Conservation (phyloP, 2,888 invertebrate genomes). For the Torymus tubicola region DNA sequence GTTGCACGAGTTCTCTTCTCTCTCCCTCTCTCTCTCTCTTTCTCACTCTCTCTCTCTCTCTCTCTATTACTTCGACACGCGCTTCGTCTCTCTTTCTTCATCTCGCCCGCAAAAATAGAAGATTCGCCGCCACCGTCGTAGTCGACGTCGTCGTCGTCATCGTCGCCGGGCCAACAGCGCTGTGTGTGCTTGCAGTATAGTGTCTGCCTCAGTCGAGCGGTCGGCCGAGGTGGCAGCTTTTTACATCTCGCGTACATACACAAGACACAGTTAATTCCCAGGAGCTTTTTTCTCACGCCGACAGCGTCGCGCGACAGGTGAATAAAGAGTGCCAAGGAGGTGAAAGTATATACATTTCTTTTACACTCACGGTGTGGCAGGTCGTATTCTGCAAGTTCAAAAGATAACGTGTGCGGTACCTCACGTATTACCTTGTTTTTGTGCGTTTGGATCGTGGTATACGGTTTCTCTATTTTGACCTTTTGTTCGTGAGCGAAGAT, state of each 20-base stretch:
- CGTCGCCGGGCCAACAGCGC: not conserved
- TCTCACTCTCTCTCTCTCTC: slow-evolving; percentile 23
- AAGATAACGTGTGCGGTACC: too few relatives aligned
- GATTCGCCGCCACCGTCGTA: slow-evolving; percentile 4
- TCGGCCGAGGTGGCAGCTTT: not conserved
- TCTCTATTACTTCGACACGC: slow-evolving; percentile 7
- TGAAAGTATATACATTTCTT: too few relatives aligned
- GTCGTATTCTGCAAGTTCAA: too few relatives aligned
- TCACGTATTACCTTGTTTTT: too few relatives aligned
- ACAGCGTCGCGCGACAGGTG: slow-evolving; percentile 41
- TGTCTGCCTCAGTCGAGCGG: slow-evolving; percentile 24
- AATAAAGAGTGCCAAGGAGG: slow-evolving; percentile 12
- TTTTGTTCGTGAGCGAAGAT: too few relatives aligned
- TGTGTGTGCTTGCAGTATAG: not conserved
- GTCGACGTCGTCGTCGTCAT: not conserved
- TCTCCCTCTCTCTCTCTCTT: not conserved
- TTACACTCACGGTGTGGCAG: too few relatives aligned
- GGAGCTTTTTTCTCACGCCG: too few relatives aligned
- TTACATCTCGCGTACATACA: too few relatives aligned
- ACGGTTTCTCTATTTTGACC: too few relatives aligned
- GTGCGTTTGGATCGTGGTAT: too few relatives aligned
- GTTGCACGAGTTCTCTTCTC: too few relatives aligned
- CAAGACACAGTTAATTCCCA: too few relatives aligned
- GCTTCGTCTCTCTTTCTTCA: slow-evolving; percentile 36
- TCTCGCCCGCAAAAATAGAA: slow-evolving; percentile 47